Percentiles rank a stretch among this genome's conserved stretches.
These are phyloP conservation scores for Ormia ochracea DNA, from an alignment of 2,888 invertebrate species.

Conservation along the genomic window DNA sequence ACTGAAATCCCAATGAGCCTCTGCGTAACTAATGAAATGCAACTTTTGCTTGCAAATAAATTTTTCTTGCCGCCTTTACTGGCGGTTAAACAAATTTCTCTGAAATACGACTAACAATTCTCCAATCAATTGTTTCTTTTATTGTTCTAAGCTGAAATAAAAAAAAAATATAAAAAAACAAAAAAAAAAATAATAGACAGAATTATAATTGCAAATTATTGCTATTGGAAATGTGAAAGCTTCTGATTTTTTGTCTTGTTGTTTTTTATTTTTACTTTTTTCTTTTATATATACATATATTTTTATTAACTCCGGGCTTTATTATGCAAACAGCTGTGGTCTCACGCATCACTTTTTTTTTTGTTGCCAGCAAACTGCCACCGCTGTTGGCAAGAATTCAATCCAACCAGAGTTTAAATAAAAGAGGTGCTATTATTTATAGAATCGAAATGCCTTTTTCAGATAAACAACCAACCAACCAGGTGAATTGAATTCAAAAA, in stretches of 20 bases:
- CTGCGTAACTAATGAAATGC: too few relatives aligned
- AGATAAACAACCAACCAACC: conserved; percentile 57
- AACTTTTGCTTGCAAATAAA: too few relatives aligned
- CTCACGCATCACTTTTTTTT: conserved; percentile 55
- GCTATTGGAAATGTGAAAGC: conserved; percentile 55
- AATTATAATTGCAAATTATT: conserved; percentile 63
- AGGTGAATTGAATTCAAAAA: conserved; percentile 57
- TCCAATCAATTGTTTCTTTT: conserved; percentile 13
- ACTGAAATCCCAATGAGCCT: too few relatives aligned
- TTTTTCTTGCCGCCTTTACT: background rate
- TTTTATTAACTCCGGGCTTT: conserved; percentile 2
- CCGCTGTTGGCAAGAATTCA: conserved; percentile 27
- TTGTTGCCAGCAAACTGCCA: background rate
- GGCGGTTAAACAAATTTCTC: background rate
- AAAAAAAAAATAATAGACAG: conserved; percentile 36
- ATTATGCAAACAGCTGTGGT: conserved; percentile 60
- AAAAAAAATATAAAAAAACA: too few relatives aligned
- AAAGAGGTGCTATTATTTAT: conserved; percentile 61
- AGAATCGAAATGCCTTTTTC: conserved; percentile 58
- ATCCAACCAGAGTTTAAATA: conserved; percentile 13
- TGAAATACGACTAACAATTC: background rate
- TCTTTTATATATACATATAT: too few relatives aligned
- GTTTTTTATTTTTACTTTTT: background rate
- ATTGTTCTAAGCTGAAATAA: too few relatives aligned
- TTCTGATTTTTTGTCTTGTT: background rate